phyloP scores from a whole-genome alignment of 2,797 vertebrate genomes.

The Sebastes steindachneri region DNA sequence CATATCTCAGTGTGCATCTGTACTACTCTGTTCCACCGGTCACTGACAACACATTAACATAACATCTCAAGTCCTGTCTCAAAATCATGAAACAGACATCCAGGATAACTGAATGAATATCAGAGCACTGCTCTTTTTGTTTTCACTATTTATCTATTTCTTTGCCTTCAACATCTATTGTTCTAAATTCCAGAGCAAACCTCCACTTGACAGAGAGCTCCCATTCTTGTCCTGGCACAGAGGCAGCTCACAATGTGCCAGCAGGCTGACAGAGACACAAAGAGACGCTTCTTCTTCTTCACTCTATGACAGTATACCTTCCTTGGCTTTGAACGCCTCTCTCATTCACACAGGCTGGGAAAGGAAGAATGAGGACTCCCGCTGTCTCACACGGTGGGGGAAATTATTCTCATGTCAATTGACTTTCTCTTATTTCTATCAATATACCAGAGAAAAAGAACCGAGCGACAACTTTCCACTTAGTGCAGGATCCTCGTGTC shows the following conservation, averaged over 20 bases:
- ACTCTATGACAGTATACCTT: slow-evolving; percentile 2
- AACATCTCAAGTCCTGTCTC: not conserved
- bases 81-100: not conserved
- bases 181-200: not conserved
- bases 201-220: slow-evolving; percentile 20
- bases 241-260: slow-evolving; percentile 3
- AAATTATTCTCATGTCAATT: not conserved
- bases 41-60: not conserved
- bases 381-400: not conserved
- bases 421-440: slow-evolving; percentile 1
- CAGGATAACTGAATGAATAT: not conserved
- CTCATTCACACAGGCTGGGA: slow-evolving; percentile 30
- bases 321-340: slow-evolving; percentile 27
- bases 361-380: slow-evolving; percentile 6
- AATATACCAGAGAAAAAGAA: not conserved
- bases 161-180: not conserved
- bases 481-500: not conserved
- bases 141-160: not conserved
- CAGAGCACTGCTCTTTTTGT: not conserved
- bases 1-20: not conserved
- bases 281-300: slow-evolving; percentile 42
- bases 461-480: slow-evolving; percentile 40
- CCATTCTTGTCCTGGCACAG: not conserved
- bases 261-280: slow-evolving; percentile 32
- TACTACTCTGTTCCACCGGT: not conserved